Conservation (phyloP, 2,797 vertebrate species). For the Trachops cirrhosus region DNA sequence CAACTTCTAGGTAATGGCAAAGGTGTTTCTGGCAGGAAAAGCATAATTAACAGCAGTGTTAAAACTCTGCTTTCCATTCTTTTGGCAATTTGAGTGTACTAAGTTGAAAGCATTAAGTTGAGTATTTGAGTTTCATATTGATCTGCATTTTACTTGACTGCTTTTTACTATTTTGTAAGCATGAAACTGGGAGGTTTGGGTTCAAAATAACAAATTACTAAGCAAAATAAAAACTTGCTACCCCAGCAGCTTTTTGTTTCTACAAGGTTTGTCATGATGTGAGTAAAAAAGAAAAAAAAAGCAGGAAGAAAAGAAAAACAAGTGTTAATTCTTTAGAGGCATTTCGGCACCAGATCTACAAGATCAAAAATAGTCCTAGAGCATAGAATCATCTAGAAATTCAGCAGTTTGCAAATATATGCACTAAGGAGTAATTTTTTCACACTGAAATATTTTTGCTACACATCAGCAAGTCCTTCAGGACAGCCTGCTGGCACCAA, state of each 20-base stretch:
- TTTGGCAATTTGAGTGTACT: conserved; percentile 65
- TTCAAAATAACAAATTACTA: conserved; percentile 70
- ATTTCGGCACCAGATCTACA: conserved; percentile 56
- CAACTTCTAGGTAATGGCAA: conserved; percentile 61
- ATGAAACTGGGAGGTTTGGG: conserved; percentile 40
- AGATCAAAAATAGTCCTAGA: conserved; percentile 71
- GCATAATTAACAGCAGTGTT: conserved; percentile 59
- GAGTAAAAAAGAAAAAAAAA: conserved; percentile 23
- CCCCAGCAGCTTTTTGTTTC: conserved; percentile 66
- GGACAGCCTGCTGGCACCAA: conserved; percentile 73
- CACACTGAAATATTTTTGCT: conserved; percentile 79
- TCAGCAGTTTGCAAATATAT: conserved; percentile 81
- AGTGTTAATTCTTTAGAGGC: conserved; percentile 54
- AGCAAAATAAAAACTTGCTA: conserved; percentile 54
- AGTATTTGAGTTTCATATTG: conserved; percentile 65
- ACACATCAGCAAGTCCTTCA: conserved; percentile 77
- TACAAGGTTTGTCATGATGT: conserved; percentile 40
- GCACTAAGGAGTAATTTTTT: conserved; percentile 75
- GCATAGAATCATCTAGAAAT: conserved; percentile 75
- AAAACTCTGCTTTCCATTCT: conserved; percentile 60
- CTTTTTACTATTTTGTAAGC: conserved; percentile 62
- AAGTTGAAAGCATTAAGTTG: conserved; percentile 65
- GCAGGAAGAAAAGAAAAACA: conserved; percentile 26
- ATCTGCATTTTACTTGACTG: conserved; percentile 69
- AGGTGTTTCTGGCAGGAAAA: conserved; percentile 18